These are phyloP conservation scores for Platycheirus albimanus DNA, from an alignment of 2,888 invertebrate genomes.

Conservation along the genomic window DNA sequence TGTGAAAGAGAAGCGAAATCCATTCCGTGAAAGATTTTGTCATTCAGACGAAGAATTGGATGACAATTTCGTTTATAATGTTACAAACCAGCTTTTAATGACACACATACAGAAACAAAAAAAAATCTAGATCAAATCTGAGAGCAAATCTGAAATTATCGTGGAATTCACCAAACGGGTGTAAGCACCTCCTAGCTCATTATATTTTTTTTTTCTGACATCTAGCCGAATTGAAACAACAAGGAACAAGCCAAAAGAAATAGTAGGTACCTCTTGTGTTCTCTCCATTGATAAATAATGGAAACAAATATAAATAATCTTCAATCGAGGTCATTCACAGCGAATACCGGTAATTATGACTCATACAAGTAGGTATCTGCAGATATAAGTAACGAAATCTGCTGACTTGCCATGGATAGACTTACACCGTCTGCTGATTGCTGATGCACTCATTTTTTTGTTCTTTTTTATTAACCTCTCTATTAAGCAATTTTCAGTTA, in stretches of 20 bases:
- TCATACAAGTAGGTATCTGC: slow-evolving; percentile 38
- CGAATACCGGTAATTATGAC: slow-evolving; percentile 67
- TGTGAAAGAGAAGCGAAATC: too few relatives aligned
- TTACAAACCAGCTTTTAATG: too few relatives aligned
- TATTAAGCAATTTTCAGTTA: slow-evolving; percentile 40
- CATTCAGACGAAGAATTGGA: too few relatives aligned
- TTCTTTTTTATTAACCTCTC: slow-evolving; percentile 3
- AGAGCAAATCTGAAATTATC: too few relatives aligned
- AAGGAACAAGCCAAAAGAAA: slow-evolving; percentile 27
- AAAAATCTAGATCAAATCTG: too few relatives aligned
- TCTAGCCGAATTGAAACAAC: neutral
- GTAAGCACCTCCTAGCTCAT: too few relatives aligned
- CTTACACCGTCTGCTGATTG: slow-evolving; percentile 18
- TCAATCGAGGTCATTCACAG: slow-evolving; percentile 72
- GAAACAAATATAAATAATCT: slow-evolving; percentile 65
- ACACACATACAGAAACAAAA: too few relatives aligned
- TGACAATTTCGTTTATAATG: too few relatives aligned
- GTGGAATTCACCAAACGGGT: too few relatives aligned
- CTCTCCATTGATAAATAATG: slow-evolving; percentile 42
- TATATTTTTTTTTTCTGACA: neutral
- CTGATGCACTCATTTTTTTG: slow-evolving; percentile 35
- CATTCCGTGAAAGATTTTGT: too few relatives aligned
- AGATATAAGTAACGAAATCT: slow-evolving; percentile 38
- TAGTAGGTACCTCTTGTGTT: slow-evolving; percentile 1
- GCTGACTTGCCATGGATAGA: slow-evolving; percentile 45